Evolutionary conservation across 2,797 vertebrate species (phyloP).

Genomic region (Vireo griseus): DNA sequence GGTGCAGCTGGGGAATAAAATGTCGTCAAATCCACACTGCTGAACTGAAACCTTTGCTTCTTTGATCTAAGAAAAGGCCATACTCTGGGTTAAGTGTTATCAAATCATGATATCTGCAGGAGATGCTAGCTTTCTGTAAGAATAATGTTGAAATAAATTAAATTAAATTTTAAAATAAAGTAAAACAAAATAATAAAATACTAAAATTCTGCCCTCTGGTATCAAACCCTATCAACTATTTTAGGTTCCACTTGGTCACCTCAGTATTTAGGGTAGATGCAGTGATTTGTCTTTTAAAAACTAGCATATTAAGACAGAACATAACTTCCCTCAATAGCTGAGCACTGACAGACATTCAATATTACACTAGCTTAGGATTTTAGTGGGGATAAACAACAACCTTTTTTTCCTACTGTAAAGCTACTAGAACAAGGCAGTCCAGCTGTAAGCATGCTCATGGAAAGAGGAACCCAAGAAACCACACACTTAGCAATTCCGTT

Average conservation of each 20-base stretch:
- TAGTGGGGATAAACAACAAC: neutral
- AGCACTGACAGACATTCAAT: neutral
- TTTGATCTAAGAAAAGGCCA: neutral
- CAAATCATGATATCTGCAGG: neutral
- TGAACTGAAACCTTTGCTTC: neutral
- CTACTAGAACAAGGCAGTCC: neutral
- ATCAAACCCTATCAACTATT: conserved; percentile 37
- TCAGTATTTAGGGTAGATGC: neutral
- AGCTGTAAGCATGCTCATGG: neutral
- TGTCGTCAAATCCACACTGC: neutral
- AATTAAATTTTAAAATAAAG: neutral
- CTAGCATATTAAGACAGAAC: neutral
- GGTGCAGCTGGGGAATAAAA: conserved; percentile 1
- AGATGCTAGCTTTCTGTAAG: neutral
- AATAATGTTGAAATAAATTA: neutral
- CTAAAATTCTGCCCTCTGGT: conserved; percentile 12
- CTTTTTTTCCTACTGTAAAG: conserved; percentile 9
- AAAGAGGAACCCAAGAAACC: neutral
- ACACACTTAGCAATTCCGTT: conserved; percentile 6
- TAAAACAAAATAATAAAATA: neutral
- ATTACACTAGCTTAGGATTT: neutral
- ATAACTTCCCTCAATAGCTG: neutral
- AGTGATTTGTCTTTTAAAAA: neutral
- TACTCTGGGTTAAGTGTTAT: neutral
- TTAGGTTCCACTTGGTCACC: neutral